A percentile compares a stretch with the other conserved stretches of the same genome.
Evolutionary conservation across 2,888 invertebrate species (phyloP).

Genomic region (Cosmorhoe ocellata): DNA sequence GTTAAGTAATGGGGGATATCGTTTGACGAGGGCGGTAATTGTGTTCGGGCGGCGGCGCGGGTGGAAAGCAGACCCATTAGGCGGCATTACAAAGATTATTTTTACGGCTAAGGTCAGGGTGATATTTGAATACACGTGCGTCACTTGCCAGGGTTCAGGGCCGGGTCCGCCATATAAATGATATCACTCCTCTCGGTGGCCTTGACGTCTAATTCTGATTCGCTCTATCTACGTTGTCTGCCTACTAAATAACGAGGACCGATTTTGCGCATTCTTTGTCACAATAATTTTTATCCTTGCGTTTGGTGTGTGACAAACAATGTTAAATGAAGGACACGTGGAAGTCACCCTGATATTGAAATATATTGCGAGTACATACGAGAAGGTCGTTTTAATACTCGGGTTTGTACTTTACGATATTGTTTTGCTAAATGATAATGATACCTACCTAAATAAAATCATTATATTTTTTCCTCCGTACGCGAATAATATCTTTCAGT

Average conservation of each 20-base stretch:
- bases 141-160: constrained; percentile 78
- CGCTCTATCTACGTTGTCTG: constrained; percentile 73
- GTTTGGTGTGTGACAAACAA: constrained; percentile 25
- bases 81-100: constrained; percentile 61
- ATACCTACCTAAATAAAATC: too few relatives aligned
- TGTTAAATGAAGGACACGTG: constrained; percentile 33
- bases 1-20: background rate
- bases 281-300: constrained; percentile 28
- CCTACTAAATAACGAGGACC: constrained; percentile 59
- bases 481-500: too few relatives aligned
- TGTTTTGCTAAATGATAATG: constrained; percentile 11
- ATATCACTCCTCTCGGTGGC: constrained; percentile 70
- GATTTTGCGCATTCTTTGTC: constrained; percentile 33
- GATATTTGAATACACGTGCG: constrained; percentile 75
- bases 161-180: constrained; percentile 74
- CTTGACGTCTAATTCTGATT: constrained; percentile 77
- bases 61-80: constrained; percentile 45
- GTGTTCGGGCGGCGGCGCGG: constrained; percentile 35
- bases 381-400: constrained; percentile 31
- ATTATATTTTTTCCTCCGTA: too few relatives aligned
- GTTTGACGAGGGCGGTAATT: constrained; percentile 38
- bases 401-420: constrained; percentile 24
- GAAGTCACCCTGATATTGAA: constrained; percentile 32
- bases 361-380: constrained; percentile 24
- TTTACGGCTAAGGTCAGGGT: constrained; percentile 72